Evolutionary conservation across 2,113 vertebrate genomes (phyloP), one percentile per base, ranked within the genome.

Genomic region (Anas platyrhynchos): DNA sequence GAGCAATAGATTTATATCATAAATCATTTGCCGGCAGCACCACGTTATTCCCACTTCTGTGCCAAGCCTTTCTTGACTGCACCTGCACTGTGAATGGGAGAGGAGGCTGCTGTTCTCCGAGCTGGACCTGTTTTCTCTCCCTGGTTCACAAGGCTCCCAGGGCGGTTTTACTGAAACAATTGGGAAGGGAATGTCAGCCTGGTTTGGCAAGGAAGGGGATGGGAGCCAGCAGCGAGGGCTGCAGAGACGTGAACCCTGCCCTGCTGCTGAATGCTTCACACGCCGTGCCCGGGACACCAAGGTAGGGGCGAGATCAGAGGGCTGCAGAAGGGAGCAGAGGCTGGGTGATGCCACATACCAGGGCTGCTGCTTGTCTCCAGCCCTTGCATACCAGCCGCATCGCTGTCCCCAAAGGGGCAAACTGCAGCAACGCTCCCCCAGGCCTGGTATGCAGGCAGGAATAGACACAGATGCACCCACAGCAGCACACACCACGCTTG

Each of bases 401-500:
- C 0, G 0, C 16, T 65, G 54, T 41, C 27, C 78, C 9, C 1
- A 67, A 76, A 82, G 62, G 56, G 61, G 67, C 41, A 80, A 89
- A 72, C 67, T 83, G 71, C 56, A 48, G 77, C 86, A 72, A 36
- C 75, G 85, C 58, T 43, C 46, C 71, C 27, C 8, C 62, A 43
- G 66, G 58, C 9, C 75, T 92, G 85, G 67, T 31, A 29, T 48
- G 66, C 18, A n/a, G 84, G 66, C 56, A 55, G 12, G 18, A 75
- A 31, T 65, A 59, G 1, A 1, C 1, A 7, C 63, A 34, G 91
- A 22, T 59, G 27, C 18, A 20, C 2, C 65, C 65, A 27, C 18
- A 17, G 2, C 65, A 34, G 3, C 5, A 73, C 61, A 2, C 9
- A 0, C 50, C 4, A 1, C 18, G 5, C 34, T 5, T 46, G 71